Base-by-base conservation (phyloP, 2,888 invertebrate species). In the Nasonia oneida region DNA sequence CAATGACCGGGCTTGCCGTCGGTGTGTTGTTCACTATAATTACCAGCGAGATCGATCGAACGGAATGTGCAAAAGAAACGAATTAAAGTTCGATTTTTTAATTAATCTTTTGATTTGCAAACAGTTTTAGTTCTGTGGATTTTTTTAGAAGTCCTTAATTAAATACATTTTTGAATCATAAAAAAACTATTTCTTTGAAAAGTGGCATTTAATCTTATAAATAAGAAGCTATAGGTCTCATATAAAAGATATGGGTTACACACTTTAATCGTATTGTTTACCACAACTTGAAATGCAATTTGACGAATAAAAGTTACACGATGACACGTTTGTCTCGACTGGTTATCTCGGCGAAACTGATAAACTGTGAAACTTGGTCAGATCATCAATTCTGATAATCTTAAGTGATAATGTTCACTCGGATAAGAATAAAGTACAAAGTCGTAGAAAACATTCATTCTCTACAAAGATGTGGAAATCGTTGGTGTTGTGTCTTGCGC, bases 401-500 rank as follows among this genome's bases (percentile, higher is more conserved):
- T 57, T 4, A 15, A 15, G n/a, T 6, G 57, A 57, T 57, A 57
- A 57, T 18, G n/a, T 47, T 47, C 53, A 14, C 15, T 14, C 53
- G 4, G 53, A 3, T 18, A 5, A 4, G 57, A n/a, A 18, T n/a
- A n/a, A n/a, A 18, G n/a, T 57, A 57, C n/a, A 18, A 15, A 15
- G 57, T 6, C n/a, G 18, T 15, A 57, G 15, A 4, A n/a, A 57
- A n/a, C 5, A 15, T 18, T 57, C n/a, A n/a, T 57, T 57, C 57
- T 57, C n/a, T n/a, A 57, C 37, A 4, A 70, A 33, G 15, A 70
- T 70, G 70, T 70, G 70, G 70, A 33, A 70, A 70, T 29, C 15
- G 37, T 18, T 37, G 70, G 33, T 70, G 18, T 15, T 70, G 33
- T 70, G 37, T 37, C 4, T 70, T 33, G 37, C n/a, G 1, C 57